Base-by-base conservation (phyloP, 1,140 invertebrate genomes). In the Tetranychus cinnabarinus region DNA sequence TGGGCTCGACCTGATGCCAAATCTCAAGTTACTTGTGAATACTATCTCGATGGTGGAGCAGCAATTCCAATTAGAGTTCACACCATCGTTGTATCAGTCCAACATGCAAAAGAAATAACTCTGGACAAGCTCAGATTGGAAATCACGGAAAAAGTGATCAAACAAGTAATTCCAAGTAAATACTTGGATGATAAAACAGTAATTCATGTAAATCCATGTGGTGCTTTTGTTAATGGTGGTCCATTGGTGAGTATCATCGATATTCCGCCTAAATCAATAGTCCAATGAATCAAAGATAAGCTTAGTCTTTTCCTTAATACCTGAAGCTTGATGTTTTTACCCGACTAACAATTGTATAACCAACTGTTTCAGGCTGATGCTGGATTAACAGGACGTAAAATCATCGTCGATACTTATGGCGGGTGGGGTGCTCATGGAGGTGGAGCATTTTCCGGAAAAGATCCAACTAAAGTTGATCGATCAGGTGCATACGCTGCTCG, bases 361-460 rank as follows among this genome's bases (percentile, higher is more conserved):
- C 23, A 0, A 23, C 23, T 23, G 23, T 23, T 23, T 23, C 70
- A 88, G 82, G 87, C 88, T 69, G 91, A 97, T 77, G 89, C 91
- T 62, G 91, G 91, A 66, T 77, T 97, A 60, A 97, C 91, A 45
- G 92, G 92, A 8, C 80, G 92, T 48, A 97, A 97, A 76, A 97
- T 97, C 64, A 96, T 97, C 68, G 91, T 97, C 34, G 92, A 97
- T 71, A 97, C 92, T n/a, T 97, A 97, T 69, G 92, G 92, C 58
- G 92, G 92, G 1, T 56, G 90, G 90, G 91, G 91, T 58, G 90
- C 90, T 52, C 91, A 97, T 72, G 92, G 92, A 60, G 92, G 92
- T 67, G 92, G 92, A 64, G 91, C 92, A 33, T 96, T 97, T 76
- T 80, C 78, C 55, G 92, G 92, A 64, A 97, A 97, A 78, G 92